Evolutionary conservation across 2,888 invertebrate species (phyloP), one percentile per base, ranked within the genome.

Genomic region (Drosophila atroscutellata): DNA sequence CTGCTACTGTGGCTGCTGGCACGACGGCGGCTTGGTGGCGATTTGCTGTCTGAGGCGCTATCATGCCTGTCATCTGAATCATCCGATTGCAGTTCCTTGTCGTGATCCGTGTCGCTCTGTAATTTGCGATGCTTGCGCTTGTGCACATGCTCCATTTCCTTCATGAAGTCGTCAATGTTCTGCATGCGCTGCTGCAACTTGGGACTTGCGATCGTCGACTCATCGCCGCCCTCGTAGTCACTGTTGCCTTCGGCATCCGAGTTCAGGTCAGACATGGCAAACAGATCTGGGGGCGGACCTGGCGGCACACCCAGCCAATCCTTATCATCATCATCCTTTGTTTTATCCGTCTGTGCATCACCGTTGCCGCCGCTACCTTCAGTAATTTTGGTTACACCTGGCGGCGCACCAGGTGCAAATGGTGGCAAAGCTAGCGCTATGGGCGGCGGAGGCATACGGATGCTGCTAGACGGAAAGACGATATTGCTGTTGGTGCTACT

Each of bases 151-250:
- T 97, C 97, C 97, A 97, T 97, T 94, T 98, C 98, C 90, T 97
- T 96, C 97, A 98, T 97, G 85, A 98, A 98, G 75, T 97, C 97
- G 85, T 98, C 98, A 26, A 98, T 97, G 89, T 98, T 97, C 93
- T 98, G 98, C 97, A 97, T 97, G 81, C 97, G 95, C 86, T 97
- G 97, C 90, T 98, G 97, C 37, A 98, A 92, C 0, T 62, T 89
- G 72, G 62, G 81, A 42, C 80, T 66, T 9, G 92, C 80, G 39
- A 83, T 85, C 37, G 82, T 82, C 2, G 87, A 72, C 42, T 84
- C 80, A 13, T 92, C 92, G 7, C 93, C 90, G 11, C 94, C 91
- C 34, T 92, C 89, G 18, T 72, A 89, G 49, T 85, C 85, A 0
- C 54, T 75, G 26, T 89, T 85, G 7, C 87, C 91, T 62, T 93